phyloP scores from a whole-genome alignment of 2,888 invertebrate species.

The Dione vanillae region DNA sequence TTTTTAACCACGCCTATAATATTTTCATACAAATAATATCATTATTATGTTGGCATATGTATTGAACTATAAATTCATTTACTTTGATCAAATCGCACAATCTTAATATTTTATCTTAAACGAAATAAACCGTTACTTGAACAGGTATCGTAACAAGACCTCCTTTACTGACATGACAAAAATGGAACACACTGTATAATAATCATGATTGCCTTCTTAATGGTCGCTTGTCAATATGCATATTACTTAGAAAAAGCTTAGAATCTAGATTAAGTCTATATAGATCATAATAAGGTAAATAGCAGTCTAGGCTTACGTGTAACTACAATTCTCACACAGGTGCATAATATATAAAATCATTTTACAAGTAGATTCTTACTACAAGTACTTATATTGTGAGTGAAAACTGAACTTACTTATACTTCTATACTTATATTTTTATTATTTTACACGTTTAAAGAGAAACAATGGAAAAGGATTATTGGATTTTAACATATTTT shows the following conservation, averaged over 20 bases:
- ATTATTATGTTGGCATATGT: neutral
- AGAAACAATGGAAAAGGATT: too few species aligned
- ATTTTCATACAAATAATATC: too few species aligned
- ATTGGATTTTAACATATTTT: too few species aligned
- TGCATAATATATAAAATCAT: neutral
- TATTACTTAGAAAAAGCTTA: slow-evolving; percentile 31
- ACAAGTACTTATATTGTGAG: too few species aligned
- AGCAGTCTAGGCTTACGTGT: slow-evolving; percentile 24
- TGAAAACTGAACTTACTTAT: too few species aligned
- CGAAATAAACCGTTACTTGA: slow-evolving; percentile 26
- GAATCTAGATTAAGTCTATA: slow-evolving; percentile 27
- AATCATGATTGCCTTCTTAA: slow-evolving; percentile 31
- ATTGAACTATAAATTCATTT: neutral
- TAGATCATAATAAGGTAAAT: slow-evolving; percentile 40
- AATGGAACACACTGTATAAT: slow-evolving; percentile 30
- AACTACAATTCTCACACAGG: slow-evolving; percentile 3
- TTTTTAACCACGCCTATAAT: too few species aligned
- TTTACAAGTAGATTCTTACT: neutral
- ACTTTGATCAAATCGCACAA: slow-evolving; percentile 11
- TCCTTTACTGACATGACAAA: slow-evolving; percentile 26
- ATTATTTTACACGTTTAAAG: too few species aligned
- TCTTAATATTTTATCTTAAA: slow-evolving; percentile 20
- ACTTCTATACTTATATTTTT: too few species aligned
- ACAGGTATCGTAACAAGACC: slow-evolving; percentile 27
- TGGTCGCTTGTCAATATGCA: slow-evolving; percentile 37